These are phyloP conservation scores for Riparia riparia DNA, from an alignment of 2,113 vertebrate genomes.

Conservation along the genomic window DNA sequence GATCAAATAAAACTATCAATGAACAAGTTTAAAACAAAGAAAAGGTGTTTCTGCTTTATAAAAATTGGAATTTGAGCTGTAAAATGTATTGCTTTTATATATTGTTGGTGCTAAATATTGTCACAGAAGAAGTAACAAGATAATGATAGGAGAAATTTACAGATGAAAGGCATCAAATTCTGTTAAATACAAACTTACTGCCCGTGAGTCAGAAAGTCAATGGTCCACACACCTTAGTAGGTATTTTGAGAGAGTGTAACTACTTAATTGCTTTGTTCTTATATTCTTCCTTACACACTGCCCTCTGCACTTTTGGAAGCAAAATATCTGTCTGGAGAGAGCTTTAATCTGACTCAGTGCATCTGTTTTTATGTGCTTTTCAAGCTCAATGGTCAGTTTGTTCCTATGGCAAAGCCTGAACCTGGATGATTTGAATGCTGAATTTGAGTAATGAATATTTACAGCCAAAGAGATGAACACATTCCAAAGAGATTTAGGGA, in stretches of 20 bases:
- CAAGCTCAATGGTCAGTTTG: not conserved
- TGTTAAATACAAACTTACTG: not conserved
- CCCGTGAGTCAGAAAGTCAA: not conserved
- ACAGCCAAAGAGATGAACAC: not conserved
- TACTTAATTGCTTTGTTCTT: not conserved
- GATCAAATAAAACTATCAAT: not conserved
- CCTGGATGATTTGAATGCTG: not conserved
- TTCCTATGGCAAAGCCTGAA: not conserved
- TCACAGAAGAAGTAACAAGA: not conserved
- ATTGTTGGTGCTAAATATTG: not conserved
- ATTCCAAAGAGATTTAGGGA: not conserved
- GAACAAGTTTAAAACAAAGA: not conserved
- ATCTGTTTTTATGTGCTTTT: not conserved
- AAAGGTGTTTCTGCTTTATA: not conserved
- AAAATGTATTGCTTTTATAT: not conserved
- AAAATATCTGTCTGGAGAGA: not conserved
- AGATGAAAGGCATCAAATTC: not conserved
- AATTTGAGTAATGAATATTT: not conserved
- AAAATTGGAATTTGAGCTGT: not conserved
- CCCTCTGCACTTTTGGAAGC: not conserved
- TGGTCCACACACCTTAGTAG: not conserved
- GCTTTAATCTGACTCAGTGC: not conserved
- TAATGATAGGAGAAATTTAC: not conserved
- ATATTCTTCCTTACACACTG: not conserved
- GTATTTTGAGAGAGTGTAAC: not conserved